Base-by-base conservation (phyloP, 2,797 vertebrate genomes). In the Notolabrus celidotus region DNA sequence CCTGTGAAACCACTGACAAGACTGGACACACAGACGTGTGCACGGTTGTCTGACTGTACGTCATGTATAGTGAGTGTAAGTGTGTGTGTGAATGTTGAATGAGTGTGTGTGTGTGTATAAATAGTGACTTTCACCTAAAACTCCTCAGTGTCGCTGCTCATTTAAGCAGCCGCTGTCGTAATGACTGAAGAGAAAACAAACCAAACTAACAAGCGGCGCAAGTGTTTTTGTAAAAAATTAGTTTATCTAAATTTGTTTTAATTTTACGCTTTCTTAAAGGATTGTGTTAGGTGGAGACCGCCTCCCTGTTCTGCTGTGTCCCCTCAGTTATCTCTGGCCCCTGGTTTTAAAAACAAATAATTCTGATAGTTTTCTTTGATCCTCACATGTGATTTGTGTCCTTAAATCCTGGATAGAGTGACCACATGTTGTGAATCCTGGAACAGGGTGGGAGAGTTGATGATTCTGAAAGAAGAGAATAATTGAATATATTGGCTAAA, bases 211-310 rank as follows among this genome's bases (percentile, higher is more conserved):
- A 80, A 74, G 79, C 82, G 83, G 80, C 60, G 73, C 72, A 72
- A 73, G 67, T 88, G 82, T 86, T 90, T 90, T 91, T 89, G 84
- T 88, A 89, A 83, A 86, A 83, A 78, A 74, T 83, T 71, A 79
- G 74, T 86, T 86, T 87, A 86, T 86, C 82, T 75, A 51, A 80
- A 80, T 84, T 82, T 67, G 57, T 88, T 92, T 87, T 84, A 80
- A 82, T 78, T 86, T 67, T 69, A 60, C 84, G 71, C 77, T 88
- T 88, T 88, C 73, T 71, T 83, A 82, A 84, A 85, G 23, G 49
- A 69, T 78, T 86, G 71, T 83, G 78, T 86, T 82, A 57, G 83
- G 71, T 78, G 73, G 59, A 74, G 10, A 74, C 50, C 38, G 71
- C 59, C 81, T 82, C 68, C 77, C 66, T 63, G 60, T 83, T 83